Evolutionary conservation across 2,113 vertebrate species (phyloP).

Genomic region (Xiphorhynchus elegans): DNA sequence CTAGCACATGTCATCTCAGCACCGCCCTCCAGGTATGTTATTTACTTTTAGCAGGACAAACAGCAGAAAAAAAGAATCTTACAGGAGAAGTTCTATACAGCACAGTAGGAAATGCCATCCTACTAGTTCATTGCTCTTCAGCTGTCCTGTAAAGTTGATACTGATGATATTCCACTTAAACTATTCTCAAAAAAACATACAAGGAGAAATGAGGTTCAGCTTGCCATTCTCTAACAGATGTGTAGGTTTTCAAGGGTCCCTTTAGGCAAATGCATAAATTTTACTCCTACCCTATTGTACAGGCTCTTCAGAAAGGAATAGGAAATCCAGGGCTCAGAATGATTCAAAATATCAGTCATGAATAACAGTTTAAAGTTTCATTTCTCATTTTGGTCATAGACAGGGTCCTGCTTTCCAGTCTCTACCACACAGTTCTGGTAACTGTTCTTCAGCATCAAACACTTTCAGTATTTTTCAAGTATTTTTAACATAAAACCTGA

Average conservation of each 20-base stretch:
- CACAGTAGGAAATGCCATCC: not conserved
- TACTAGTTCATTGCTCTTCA: not conserved
- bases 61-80: not conserved
- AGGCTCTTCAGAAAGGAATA: not conserved
- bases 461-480: not conserved
- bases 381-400: not conserved
- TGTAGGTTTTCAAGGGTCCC: not conserved
- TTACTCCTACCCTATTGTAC: not conserved
- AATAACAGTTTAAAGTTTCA: not conserved
- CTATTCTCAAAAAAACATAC: not conserved
- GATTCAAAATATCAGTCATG: not conserved
- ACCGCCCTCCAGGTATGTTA: not conserved
- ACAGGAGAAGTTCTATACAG: not conserved
- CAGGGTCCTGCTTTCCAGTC: not conserved
- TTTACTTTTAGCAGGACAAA: constrained; percentile 13
- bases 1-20: constrained; percentile 7
- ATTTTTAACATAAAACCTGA: not conserved
- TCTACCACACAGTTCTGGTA: not conserved
- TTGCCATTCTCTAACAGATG: not conserved
- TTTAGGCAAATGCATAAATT: not conserved
- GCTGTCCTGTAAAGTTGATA: not conserved
- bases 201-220: not conserved
- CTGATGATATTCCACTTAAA: not conserved
- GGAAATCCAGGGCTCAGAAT: not conserved
- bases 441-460: not conserved